Percentiles rank a stretch among this genome's conserved stretches.
Conservation (phyloP, 1,140 invertebrate genomes). For the Drosophila willistoni region DNA sequence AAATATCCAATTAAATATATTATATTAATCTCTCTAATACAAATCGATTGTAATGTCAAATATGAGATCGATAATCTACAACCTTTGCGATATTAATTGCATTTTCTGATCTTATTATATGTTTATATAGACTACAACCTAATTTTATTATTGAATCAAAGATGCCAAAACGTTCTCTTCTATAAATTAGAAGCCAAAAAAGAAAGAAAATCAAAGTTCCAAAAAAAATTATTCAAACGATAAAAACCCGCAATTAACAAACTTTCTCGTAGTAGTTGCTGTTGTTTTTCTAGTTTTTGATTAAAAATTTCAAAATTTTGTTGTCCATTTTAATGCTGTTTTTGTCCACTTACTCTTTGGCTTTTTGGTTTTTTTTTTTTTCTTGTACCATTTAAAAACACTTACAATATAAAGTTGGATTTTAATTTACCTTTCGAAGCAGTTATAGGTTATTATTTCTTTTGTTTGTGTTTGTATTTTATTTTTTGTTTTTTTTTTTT, state of each 20-base stretch:
- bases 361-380: background rate
- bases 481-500: background rate
- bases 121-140: background rate
- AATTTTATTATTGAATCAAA: conserved; percentile 3
- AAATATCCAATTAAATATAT: too few species aligned
- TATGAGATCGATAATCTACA: too few species aligned
- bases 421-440: conserved; percentile 2
- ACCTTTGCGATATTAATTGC: background rate
- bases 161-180: background rate
- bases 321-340: background rate
- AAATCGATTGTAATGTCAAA: too few species aligned
- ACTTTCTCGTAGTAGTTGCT: background rate
- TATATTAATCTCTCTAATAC: too few species aligned
- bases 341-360: conserved; percentile 4
- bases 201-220: background rate
- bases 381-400: background rate
- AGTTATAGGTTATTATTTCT: conserved; percentile 17
- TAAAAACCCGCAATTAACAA: conserved; percentile 11
- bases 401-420: conserved; percentile 6
- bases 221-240: background rate
- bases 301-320: too few species aligned
- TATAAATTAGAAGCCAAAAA: background rate
- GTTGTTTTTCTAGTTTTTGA: background rate
- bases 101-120: background rate
- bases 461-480: background rate